A percentile compares a stretch with the other conserved stretches of the same genome.
Evolutionary conservation across 1,140 invertebrate genomes (phyloP).

Genomic region (Zaprionus tsacasi): DNA sequence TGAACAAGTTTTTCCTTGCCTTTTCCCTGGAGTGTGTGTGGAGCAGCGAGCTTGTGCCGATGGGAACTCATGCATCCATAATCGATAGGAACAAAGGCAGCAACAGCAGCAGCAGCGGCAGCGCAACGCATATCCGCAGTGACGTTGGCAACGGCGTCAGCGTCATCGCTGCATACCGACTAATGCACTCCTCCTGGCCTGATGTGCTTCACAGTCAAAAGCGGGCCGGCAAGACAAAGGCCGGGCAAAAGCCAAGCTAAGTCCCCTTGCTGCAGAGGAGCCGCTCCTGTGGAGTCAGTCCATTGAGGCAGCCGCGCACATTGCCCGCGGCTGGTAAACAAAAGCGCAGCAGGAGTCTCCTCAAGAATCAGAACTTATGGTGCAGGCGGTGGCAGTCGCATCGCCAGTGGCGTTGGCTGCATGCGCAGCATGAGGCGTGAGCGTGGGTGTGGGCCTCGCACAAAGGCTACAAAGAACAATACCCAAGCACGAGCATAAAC

Average conservation of each 20-base stretch:
- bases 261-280: constrained; percentile 6
- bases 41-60: constrained; percentile 2
- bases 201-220: constrained; percentile 19
- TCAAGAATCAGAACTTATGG: constrained; percentile 71
- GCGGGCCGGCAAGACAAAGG: constrained; percentile 35
- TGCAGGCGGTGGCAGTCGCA: constrained; percentile 14
- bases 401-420: constrained; percentile 40
- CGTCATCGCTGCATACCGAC: neutral
- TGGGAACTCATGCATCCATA: constrained; percentile 60
- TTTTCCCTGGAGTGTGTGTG: constrained; percentile 29
- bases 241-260: constrained; percentile 20
- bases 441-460: constrained; percentile 18
- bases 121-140: constrained; percentile 3
- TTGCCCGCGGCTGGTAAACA: constrained; percentile 68
- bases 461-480: constrained; percentile 74
- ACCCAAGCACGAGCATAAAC: constrained; percentile 18
- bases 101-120: constrained; percentile 21
- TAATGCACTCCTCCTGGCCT: constrained; percentile 33
- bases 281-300: neutral
- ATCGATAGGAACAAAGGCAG: constrained; percentile 60
- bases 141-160: constrained; percentile 7
- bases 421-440: constrained; percentile 19
- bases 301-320: constrained; percentile 52
- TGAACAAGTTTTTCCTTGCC: constrained; percentile 59
- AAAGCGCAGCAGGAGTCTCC: constrained; percentile 65